Evolutionary conservation across 2,797 vertebrate genomes (phyloP).

Genomic region (Sciaenops ocellatus): DNA sequence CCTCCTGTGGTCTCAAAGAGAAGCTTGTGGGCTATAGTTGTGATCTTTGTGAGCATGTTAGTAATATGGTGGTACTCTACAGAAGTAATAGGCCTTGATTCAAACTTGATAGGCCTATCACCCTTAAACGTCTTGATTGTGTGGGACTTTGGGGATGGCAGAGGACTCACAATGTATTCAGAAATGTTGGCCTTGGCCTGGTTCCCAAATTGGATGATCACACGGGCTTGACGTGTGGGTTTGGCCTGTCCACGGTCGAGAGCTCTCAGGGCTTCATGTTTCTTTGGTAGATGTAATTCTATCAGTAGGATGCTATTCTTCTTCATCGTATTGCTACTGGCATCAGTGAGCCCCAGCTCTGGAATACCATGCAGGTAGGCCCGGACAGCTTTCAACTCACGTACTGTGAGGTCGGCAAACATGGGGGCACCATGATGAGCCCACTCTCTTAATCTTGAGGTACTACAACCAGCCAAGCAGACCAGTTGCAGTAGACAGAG

Average conservation of each 20-base stretch:
- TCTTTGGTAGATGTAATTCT: conserved; percentile 91
- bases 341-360: conserved; percentile 83
- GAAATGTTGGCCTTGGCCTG: conserved; percentile 89
- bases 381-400: conserved; percentile 87
- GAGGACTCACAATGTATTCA: conserved; percentile 90
- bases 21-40: conserved; percentile 81
- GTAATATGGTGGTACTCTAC: conserved; percentile 86
- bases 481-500: conserved; percentile 71
- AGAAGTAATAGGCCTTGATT: conserved; percentile 83
- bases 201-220: conserved; percentile 89
- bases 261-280: conserved; percentile 86
- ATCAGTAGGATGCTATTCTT: conserved; percentile 93
- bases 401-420: conserved; percentile 88
- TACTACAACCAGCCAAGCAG: conserved; percentile 48
- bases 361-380: conserved; percentile 85
- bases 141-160: conserved; percentile 86
- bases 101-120: conserved; percentile 73
- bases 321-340: conserved; percentile 67
- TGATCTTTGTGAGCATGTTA: conserved; percentile 58
- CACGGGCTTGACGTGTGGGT: conserved; percentile 88
- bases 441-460: conserved; percentile 78
- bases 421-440: conserved; percentile 86
- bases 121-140: conserved; percentile 68
- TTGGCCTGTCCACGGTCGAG: conserved; percentile 82
- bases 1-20: conserved; percentile 88